Percentiles rank a stretch among this genome's conserved stretches.
phyloP scores from a whole-genome alignment of 1,140 invertebrate species.

The Apis laboriosa region DNA sequence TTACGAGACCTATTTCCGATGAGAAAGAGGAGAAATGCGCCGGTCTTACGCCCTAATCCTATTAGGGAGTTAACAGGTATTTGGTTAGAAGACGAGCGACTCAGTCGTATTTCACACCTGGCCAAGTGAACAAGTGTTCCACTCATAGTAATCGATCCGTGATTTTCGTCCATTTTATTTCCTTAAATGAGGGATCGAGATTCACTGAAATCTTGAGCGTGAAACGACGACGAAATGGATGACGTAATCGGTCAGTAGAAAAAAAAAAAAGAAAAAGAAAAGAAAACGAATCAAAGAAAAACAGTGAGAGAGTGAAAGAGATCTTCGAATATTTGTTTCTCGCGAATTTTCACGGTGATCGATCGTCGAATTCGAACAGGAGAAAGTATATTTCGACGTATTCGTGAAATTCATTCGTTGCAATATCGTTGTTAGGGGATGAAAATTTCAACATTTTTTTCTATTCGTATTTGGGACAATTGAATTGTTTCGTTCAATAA shows the following conservation, averaged over 20 bases:
- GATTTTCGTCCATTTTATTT: neutral
- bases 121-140: slow-evolving; percentile 57
- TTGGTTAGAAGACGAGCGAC: slow-evolving; percentile 71
- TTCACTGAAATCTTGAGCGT: slow-evolving; percentile 2
- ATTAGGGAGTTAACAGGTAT: slow-evolving; percentile 78
- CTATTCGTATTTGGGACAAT: neutral
- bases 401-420: neutral
- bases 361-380: too few species aligned
- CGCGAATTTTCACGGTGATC: too few species aligned
- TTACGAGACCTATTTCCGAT: slow-evolving; percentile 65
- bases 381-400: neutral
- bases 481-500: neutral
- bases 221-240: slow-evolving; percentile 45
- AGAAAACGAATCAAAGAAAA: neutral
- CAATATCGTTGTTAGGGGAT: too few species aligned
- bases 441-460: too few species aligned
- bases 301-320: too few species aligned
- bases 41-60: slow-evolving; percentile 73
- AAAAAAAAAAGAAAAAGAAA: too few species aligned
- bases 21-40: slow-evolving; percentile 64
- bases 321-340: too few species aligned
- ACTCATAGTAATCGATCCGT: slow-evolving; percentile 22
- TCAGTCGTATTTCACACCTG: slow-evolving; percentile 66
- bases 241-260: slow-evolving; percentile 62
- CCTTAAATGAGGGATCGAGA: slow-evolving; percentile 28